A percentile compares a stretch with the other conserved stretches of the same genome.
phyloP scores from a whole-genome alignment of 2,113 vertebrate species.

The Hymenochirus boettgeri region DNA sequence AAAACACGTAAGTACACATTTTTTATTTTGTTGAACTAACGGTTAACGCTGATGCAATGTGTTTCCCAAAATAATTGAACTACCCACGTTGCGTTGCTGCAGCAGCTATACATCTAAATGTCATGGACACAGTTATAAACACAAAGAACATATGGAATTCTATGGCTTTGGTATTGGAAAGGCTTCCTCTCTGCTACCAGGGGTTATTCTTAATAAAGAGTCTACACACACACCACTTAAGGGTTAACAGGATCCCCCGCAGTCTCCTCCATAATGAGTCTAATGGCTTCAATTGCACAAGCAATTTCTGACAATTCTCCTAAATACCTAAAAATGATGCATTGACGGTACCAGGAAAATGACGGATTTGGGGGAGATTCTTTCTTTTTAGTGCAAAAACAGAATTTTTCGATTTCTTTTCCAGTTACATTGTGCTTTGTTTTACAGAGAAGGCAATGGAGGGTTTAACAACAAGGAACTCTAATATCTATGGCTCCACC shows the following conservation, averaged over 20 bases:
- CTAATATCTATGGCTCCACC: too few species aligned
- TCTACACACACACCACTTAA: not conserved
- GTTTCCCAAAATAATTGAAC: not conserved
- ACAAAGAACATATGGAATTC: not conserved
- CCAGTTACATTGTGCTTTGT: too few species aligned
- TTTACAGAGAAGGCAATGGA: too few species aligned
- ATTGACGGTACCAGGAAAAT: too few species aligned
- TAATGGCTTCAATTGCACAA: not conserved
- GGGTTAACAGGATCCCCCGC: not conserved
- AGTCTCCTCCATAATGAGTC: not conserved
- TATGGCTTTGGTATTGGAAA: not conserved
- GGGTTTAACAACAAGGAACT: too few species aligned
- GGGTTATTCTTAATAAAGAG: not conserved
- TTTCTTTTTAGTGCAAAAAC: too few species aligned
- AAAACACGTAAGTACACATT: conserved; percentile 38
- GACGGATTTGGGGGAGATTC: too few species aligned
- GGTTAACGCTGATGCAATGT: not conserved
- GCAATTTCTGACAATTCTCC: not conserved
- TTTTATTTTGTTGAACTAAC: conserved; percentile 52
- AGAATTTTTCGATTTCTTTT: too few species aligned
- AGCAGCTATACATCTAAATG: not conserved
- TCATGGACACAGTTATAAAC: not conserved
- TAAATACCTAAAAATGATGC: not conserved
- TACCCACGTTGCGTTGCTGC: too few species aligned
- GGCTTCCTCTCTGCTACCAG: not conserved